Percentiles rank a stretch among this genome's conserved stretches.
Conservation (phyloP, 2,888 invertebrate species). For the Euproctis similis region DNA sequence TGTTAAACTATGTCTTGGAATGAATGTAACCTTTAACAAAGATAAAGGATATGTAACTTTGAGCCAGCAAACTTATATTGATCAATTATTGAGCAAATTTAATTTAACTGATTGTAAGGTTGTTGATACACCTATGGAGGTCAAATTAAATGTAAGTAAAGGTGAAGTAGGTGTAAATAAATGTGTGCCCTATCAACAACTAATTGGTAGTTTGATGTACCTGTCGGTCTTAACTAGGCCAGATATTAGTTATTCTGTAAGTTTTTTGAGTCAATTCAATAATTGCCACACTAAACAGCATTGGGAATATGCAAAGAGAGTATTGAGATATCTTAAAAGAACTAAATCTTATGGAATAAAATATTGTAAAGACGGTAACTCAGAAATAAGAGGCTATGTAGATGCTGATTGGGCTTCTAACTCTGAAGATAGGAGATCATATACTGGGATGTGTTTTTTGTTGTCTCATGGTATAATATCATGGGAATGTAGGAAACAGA, state of each 20-base stretch:
- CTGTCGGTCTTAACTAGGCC: background rate
- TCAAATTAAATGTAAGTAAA: background rate
- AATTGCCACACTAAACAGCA: slow-evolving; percentile 1
- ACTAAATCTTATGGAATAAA: background rate
- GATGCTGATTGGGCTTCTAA: slow-evolving; percentile 2
- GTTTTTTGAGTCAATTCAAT: slow-evolving; percentile 1
- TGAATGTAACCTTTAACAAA: background rate
- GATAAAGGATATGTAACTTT: background rate
- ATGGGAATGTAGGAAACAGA: slow-evolving; percentile 3
- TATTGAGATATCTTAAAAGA: slow-evolving; percentile 2
- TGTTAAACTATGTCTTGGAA: slow-evolving; percentile 4
- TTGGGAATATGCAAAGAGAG: slow-evolving; percentile 1
- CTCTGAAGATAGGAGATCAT: slow-evolving; percentile 2
- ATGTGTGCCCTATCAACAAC: background rate
- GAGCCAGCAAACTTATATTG: background rate
- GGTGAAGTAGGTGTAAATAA: background rate
- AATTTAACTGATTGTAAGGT: slow-evolving; percentile 1
- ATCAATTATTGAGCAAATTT: background rate
- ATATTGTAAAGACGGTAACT: slow-evolving; percentile 1
- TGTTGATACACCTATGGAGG: background rate
- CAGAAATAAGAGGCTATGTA: slow-evolving; percentile 2
- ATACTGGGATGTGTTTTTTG: slow-evolving; percentile 1
- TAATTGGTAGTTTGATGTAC: slow-evolving; percentile 2
- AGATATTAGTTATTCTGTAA: background rate
- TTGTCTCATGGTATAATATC: background rate